Base-by-base conservation (phyloP, 1,140 invertebrate species). In the Pseudoatta argentina region DNA sequence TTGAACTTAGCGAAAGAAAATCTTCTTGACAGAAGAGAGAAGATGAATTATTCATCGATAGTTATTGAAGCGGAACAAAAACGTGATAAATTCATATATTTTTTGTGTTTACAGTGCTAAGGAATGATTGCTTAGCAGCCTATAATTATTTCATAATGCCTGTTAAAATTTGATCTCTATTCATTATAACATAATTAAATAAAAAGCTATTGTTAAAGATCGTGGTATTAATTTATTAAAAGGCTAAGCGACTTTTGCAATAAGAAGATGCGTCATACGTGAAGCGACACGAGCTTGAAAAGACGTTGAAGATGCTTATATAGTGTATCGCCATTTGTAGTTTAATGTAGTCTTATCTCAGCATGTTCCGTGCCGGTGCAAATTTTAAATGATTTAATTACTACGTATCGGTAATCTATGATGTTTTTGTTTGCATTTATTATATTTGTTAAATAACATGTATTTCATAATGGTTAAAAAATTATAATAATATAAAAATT, bases 41-140 rank as follows among this genome's bases (percentile, higher is more conserved):
- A 73, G 39, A 75, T 73, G 69, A 83, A 72, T 82, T 82, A 82
- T 82, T 82, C 67, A 82, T 57, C 53, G 66, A 6, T n/a, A 27
- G 53, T 72, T 72, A 82, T 34, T 30, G 21, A 39, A 18, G 51
- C 66, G 66, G 16, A 21, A 82, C 67, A 48, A 81, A 57, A 27
- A 27, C 24, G 21, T 59, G 53, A 39, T 39, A 67, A 79, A 39
- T n/a, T 34, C 39, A 14, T 16, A 30, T 10, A 12, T 44, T 7
- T 27, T 18, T n/a, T 21, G 6, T 16, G 18, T 21, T 7, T 6
- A 14, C 18, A 10, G 10, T 53, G n/a, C 48, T 79, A 24, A n/a
- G 27, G 30, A 67, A 67, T 14, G 16, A 27, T 69, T 21, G 18
- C 10, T 53, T 48, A 12, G 48, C 7, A 21, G 21, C 2, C n/a